Conservation (phyloP, 2,113 vertebrate species). For the Nettapus auritus region DNA sequence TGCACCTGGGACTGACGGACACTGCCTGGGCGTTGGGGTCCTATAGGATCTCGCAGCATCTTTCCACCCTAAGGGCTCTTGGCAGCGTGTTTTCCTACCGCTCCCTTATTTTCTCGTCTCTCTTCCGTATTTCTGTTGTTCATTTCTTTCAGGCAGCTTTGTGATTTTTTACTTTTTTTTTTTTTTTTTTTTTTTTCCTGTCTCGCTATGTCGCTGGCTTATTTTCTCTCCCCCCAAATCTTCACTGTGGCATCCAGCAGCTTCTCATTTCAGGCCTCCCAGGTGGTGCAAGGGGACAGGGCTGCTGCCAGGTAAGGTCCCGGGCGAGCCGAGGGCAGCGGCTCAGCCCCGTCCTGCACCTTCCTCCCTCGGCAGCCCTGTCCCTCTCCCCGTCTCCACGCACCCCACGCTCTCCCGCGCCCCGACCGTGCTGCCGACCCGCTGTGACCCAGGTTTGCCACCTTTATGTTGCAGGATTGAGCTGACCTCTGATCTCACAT, state of each 20-base stretch:
- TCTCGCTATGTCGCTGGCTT: constrained; percentile 21
- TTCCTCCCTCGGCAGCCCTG: not conserved
- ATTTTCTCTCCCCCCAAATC: not conserved
- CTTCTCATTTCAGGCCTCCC: constrained; percentile 65
- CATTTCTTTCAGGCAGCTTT: constrained; percentile 28
- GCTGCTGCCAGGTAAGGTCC: constrained; percentile 67
- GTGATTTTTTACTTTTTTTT: not conserved
- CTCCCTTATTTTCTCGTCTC: constrained; percentile 39
- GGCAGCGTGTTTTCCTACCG: not conserved
- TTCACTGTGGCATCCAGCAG: constrained; percentile 57
- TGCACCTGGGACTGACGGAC: not conserved
- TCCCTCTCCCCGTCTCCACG: not conserved
- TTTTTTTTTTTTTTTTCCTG: not conserved
- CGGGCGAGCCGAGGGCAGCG: not conserved
- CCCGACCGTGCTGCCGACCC: not conserved
- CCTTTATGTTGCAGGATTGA: constrained; percentile 89
- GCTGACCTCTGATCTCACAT: constrained; percentile 88
- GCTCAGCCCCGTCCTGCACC: constrained; percentile 13
- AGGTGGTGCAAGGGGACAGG: constrained; percentile 54
- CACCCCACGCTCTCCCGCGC: not conserved
- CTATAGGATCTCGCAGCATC: not conserved
- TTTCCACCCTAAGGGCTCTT: not conserved
- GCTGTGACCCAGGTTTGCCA: constrained; percentile 75
- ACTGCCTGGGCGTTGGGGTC: not conserved
- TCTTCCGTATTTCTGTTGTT: constrained; percentile 45